A percentile compares a stretch with the other conserved stretches of the same genome.
These are phyloP conservation scores for Copsychus sechellarum DNA, from an alignment of 2,113 vertebrate species.

Conservation along the genomic window DNA sequence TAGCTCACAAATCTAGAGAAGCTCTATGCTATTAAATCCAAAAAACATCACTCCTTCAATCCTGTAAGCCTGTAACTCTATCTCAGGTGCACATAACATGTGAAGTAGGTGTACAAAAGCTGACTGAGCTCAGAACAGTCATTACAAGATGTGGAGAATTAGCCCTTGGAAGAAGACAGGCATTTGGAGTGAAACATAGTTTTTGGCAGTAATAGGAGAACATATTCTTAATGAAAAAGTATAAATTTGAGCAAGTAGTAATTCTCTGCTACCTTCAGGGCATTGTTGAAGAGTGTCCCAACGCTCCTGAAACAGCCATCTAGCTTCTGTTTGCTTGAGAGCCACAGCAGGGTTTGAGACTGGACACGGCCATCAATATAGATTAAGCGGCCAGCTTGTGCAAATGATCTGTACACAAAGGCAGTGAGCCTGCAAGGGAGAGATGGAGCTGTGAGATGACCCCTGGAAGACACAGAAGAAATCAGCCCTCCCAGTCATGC, in stretches of 20 bases:
- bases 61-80: not conserved
- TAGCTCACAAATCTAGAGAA: not conserved
- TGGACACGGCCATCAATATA: conserved; percentile 62
- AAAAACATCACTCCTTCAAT: not conserved
- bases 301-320: conserved; percentile 80
- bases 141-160: not conserved
- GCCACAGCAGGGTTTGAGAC: conserved; percentile 59
- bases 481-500: rapidly evolving
- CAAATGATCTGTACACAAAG: conserved; percentile 65
- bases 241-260: not conserved
- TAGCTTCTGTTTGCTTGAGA: conserved; percentile 52
- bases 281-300: conserved; percentile 78
- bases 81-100: not conserved
- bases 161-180: not conserved
- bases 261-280: conserved; percentile 77
- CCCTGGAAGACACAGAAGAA: not conserved
- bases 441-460: not conserved
- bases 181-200: not conserved
- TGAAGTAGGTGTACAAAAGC: not conserved
- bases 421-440: conserved; percentile 65
- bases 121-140: not conserved
- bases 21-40: not conserved
- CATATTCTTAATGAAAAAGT: not conserved
- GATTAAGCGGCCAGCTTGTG: conserved; percentile 30
- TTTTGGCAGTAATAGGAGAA: not conserved